phyloP scores from a whole-genome alignment of 1,140 invertebrate species.

The Tetragnatha versicolor region DNA sequence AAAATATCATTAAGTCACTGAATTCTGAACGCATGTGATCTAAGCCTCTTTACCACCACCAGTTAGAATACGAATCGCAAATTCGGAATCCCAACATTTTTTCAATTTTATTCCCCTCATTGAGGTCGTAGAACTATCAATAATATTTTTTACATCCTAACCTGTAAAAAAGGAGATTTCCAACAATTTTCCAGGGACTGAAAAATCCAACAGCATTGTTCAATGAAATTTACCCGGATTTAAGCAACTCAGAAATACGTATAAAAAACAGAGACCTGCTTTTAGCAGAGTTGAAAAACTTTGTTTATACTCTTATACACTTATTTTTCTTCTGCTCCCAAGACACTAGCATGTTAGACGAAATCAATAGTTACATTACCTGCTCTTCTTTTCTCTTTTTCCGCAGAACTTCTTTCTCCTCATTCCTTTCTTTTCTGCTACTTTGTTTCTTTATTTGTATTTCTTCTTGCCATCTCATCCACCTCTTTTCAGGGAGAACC shows the following conservation, averaged over 20 bases:
- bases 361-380: conserved; percentile 53
- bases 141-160: conserved; percentile 11
- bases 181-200: conserved; percentile 3
- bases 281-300: conserved; percentile 11
- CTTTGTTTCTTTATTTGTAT: conserved; percentile 13
- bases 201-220: conserved; percentile 18
- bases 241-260: conserved; percentile 21
- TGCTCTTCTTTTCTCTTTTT: conserved; percentile 4
- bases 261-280: conserved; percentile 5
- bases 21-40: not conserved
- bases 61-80: not conserved
- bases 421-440: conserved; percentile 29
- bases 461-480: conserved; percentile 5
- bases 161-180: not conserved
- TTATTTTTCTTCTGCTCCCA: conserved; percentile 25
- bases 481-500: conserved; percentile 18
- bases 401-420: not conserved
- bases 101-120: not conserved
- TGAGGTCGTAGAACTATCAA: not conserved
- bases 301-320: conserved; percentile 14
- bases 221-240: conserved; percentile 40
- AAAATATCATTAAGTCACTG: too few relatives aligned
- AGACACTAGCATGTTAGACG: conserved; percentile 37
- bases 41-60: conserved; percentile 6
- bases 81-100: not conserved